Evolutionary conservation across 2,113 vertebrate genomes (phyloP).

Genomic region (pig (Sus scrofa)): DNA sequence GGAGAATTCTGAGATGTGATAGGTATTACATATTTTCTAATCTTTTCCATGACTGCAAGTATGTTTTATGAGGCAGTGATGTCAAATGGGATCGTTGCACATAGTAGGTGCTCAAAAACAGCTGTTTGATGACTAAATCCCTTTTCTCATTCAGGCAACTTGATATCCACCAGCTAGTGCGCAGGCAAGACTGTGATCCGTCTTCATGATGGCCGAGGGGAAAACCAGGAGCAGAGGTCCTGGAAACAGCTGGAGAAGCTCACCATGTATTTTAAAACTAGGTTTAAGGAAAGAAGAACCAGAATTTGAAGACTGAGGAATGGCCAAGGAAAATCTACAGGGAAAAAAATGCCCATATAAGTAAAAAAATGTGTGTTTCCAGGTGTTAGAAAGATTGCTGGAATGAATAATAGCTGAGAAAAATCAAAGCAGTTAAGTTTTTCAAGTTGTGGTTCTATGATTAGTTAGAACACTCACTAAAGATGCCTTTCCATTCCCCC

Average conservation of each 20-base stretch:
- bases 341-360: slow-evolving; percentile 45
- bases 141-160: not conserved
- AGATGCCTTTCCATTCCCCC: not conserved
- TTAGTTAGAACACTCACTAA: not conserved
- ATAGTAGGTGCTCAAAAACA: slow-evolving; percentile 7
- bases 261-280: slow-evolving; percentile 1
- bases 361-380: not conserved
- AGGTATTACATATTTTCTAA: not conserved
- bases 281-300: slow-evolving; percentile 63
- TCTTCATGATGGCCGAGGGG: not conserved
- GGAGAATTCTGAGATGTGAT: not conserved
- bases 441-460: slow-evolving; percentile 27
- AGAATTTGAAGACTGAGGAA: slow-evolving; percentile 46
- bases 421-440: slow-evolving; percentile 39
- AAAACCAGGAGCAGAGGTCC: slow-evolving; percentile 31
- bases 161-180: not conserved
- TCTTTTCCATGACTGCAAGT: not conserved
- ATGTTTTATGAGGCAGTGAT: not conserved
- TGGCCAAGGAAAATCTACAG: not conserved
- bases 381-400: slow-evolving; percentile 12
- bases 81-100: not conserved
- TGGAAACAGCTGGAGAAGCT: not conserved
- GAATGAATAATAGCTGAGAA: slow-evolving; percentile 37
- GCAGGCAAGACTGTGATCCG: not conserved
- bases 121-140: not conserved